phyloP scores from a whole-genome alignment of 2,888 invertebrate species.

The Venusia cambrica region DNA sequence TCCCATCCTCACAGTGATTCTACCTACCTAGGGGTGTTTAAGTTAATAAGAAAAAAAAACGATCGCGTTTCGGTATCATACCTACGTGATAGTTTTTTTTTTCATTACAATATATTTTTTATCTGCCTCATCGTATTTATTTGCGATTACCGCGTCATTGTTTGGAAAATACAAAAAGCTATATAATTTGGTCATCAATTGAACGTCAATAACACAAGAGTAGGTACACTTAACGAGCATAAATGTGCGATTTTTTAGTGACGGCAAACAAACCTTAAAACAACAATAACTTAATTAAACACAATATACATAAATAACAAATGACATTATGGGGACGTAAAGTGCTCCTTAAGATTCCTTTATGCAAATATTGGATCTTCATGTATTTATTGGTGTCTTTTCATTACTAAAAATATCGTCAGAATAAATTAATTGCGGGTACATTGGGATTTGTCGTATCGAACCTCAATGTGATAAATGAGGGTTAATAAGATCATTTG shows the following conservation, averaged over 20 bases:
- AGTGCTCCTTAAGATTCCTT: constrained; percentile 70
- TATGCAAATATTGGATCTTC: constrained; percentile 61
- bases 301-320: constrained; percentile 54
- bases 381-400: constrained; percentile 13
- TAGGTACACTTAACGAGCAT: not conserved
- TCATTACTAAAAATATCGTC: constrained; percentile 47
- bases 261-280: constrained; percentile 27
- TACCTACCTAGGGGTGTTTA: too few relatives aligned
- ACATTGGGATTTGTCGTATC: constrained; percentile 55
- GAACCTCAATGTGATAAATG: constrained; percentile 65
- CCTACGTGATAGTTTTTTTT: too few relatives aligned
- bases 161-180: too few relatives aligned
- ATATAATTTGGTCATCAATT: too few relatives aligned
- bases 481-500: constrained; percentile 59
- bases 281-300: constrained; percentile 68
- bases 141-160: too few relatives aligned
- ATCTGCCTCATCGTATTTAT: too few relatives aligned
- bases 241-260: constrained; percentile 22
- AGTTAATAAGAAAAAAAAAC: too few relatives aligned
- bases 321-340: constrained; percentile 53
- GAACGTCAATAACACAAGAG: too few relatives aligned
- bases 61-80: too few relatives aligned
- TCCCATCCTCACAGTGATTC: too few relatives aligned
- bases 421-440: constrained; percentile 65
- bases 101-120: too few relatives aligned